Evolutionary conservation across 2,113 vertebrate genomes (phyloP).

Genomic region (Apteryx owenii): DNA sequence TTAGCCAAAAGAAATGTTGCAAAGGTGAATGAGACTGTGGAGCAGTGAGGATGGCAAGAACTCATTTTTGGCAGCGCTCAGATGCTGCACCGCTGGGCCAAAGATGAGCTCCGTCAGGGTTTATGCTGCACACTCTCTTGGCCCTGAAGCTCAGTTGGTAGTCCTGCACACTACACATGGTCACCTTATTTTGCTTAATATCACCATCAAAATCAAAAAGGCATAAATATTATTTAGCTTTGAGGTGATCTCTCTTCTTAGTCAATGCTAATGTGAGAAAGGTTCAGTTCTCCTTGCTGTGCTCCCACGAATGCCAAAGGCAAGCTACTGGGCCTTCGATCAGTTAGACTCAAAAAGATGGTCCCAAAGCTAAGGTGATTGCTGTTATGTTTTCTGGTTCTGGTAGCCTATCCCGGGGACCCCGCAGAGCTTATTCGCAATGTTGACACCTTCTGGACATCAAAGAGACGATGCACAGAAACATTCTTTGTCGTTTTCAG

Average conservation of each 20-base stretch:
- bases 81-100: neutral
- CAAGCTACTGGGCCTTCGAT: neutral
- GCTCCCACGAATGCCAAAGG: rapidly evolving
- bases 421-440: neutral
- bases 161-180: rapidly evolving
- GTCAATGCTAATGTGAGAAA: rapidly evolving
- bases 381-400: neutral
- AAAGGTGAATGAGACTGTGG: neutral
- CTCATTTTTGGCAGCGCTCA: neutral
- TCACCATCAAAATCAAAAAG: neutral
- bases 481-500: neutral
- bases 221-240: too few species aligned
- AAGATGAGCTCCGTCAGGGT: neutral
- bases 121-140: neutral
- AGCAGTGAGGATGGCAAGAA: rapidly evolving
- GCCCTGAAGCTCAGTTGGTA: neutral
- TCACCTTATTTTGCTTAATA: neutral
- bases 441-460: neutral
- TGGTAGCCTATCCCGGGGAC: neutral
- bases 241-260: rapidly evolving
- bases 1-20: neutral
- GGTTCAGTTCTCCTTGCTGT: rapidly evolving
- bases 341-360: neutral
- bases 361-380: neutral
- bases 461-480: neutral